Base-by-base conservation (phyloP, 2,888 invertebrate genomes). In the Volucella inanis region DNA sequence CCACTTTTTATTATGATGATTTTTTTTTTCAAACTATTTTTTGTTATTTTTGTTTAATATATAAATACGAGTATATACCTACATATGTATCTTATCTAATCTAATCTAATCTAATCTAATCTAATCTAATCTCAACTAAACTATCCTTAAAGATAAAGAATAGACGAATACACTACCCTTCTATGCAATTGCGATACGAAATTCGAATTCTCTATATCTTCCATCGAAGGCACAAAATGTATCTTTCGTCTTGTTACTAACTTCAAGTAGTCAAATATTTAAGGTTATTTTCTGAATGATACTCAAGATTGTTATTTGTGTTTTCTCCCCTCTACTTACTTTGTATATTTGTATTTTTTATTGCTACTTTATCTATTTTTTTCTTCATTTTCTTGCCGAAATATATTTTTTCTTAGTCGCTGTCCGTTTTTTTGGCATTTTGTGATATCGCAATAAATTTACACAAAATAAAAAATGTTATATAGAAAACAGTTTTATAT, bases 391-490 rank as follows among this genome's bases (percentile, higher is more conserved):
- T 15, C 11, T 45, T 70, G n/a, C 43, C 45, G 61, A 10, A 18
- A 65, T 52, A 61, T 31, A 31, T 6, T 31, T 31, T 31, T 59
- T 72, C 65, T 82, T 71, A 82, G 64, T 84, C 79, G 65, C 68
- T 70, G 75, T 59, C 57, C 50, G 9, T 22, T 22, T 31, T 90
- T 90, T 91, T 90, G 91, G 90, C 90, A 88, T 89, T 88, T 89
- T 91, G 91, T 91, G 91, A 91, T 91, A 91, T 90, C 90, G 89
- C 89, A 82, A 80, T 71, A 71, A 67, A 78, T 31, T 31, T 31
- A 31, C 31, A 31, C 31, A 74, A 67, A 88, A 88, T 87, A 87
- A 88, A 88, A 89, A 87, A 87, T 88, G 81, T 81, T 87, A 81
- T 87, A 31, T 31, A 6, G 6, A 31, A 31, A 31, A 31, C 0